Base-by-base conservation (phyloP, 2,797 vertebrate genomes). In the Margarornis squamiger region DNA sequence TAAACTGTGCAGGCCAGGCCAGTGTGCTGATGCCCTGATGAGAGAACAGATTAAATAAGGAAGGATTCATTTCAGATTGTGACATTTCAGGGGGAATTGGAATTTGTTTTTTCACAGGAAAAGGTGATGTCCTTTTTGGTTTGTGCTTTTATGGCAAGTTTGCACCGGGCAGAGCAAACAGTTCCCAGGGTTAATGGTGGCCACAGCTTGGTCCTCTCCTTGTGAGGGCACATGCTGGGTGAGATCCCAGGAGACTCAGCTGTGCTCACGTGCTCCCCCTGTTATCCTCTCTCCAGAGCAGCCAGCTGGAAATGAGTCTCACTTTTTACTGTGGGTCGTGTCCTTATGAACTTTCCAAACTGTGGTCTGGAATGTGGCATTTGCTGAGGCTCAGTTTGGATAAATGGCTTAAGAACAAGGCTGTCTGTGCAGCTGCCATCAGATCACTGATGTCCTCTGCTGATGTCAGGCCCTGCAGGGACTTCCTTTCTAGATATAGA, bases 321-420 rank as follows among this genome's bases (percentile, higher is more conserved):
- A 3, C 18, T 41, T 22, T 49, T 72, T 39, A 4, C 30, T 15
- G 17, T 27, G 38, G 20, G 57, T 8, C 39, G 7, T 0, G 1
- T 62, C 51, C 66, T 81, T 14, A 3, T 1, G 67, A 71, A 8
- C 84, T 66, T 55, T 21, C 45, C 46, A 72, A 48, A 19, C 22
- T 21, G 23, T 49, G 20, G 22, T 46, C 59, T 74, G 65, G 72
- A 21, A 10, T 19, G 10, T 17, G 10, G 49, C 3, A 0, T 38
- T 75, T 54, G 65, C 6, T 62, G 63, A 54, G 57, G 62, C 54
- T 88, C 36, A 13, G 0, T 51, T 59, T 59, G 67, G 48, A 63
- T 73, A 45, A 90, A 84, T 14, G 30, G 4, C 48, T 82, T 7
- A 12, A 66, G 62, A 57, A 41, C 1, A 2, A 43, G 38, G 57